phyloP scores from a whole-genome alignment of 30 jellyfish, hydroid and myxozoan genomes.

The Cassiopea andromeda region DNA sequence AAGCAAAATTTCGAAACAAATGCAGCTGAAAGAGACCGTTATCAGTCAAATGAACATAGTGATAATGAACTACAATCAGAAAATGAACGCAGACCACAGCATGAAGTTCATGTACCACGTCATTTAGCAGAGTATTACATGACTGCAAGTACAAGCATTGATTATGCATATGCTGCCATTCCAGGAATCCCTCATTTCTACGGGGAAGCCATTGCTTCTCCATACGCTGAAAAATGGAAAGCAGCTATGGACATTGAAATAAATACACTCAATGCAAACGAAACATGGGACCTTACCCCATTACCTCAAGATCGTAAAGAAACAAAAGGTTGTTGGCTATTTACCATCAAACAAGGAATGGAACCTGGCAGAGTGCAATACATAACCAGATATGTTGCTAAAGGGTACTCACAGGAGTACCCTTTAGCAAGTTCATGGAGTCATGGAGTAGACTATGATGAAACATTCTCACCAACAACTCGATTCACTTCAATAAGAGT shows the following conservation, averaged over 20 bases:
- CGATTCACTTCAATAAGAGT: slow-evolving; percentile 13
- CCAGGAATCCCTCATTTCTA: slow-evolving; percentile 11
- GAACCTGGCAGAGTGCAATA: neutral
- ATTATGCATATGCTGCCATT: slow-evolving; percentile 28
- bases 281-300: slow-evolving; percentile 32
- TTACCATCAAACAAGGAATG: slow-evolving; percentile 38
- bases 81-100: slow-evolving; percentile 8
- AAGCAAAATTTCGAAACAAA: slow-evolving; percentile 3
- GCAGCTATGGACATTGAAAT: slow-evolving; percentile 47
- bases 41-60: neutral
- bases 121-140: slow-evolving; percentile 4
- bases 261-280: slow-evolving; percentile 17
- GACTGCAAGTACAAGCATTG: slow-evolving; percentile 12
- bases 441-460: neutral
- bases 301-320: slow-evolving; percentile 16
- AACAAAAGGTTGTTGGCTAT: slow-evolving; percentile 43
- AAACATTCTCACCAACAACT: slow-evolving; percentile 17
- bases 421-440: slow-evolving; percentile 1
- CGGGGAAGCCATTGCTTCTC: slow-evolving; percentile 38
- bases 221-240: slow-evolving; percentile 43
- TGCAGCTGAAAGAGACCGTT: neutral
- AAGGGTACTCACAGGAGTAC: slow-evolving; percentile 1
- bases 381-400: slow-evolving; percentile 30
- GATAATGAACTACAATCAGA: neutral
- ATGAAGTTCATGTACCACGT: slow-evolving; percentile 17